A percentile compares a stretch with the other conserved stretches of the same genome.
These are phyloP conservation scores for Leucophenga varia DNA, from an alignment of 1,140 invertebrate genomes.

Conservation along the genomic window DNA sequence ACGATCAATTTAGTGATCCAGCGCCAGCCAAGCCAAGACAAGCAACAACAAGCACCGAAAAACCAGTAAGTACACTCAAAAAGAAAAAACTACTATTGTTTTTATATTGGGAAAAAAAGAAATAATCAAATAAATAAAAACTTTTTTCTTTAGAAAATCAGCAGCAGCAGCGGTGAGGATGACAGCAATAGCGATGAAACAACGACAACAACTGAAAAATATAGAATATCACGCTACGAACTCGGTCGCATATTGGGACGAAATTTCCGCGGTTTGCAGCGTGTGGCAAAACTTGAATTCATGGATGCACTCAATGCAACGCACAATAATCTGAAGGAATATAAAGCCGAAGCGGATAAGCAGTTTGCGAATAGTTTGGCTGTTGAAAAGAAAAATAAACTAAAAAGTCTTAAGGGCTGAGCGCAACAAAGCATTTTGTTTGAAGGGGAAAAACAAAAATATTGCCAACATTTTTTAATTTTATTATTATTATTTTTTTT, in stretches of 20 bases:
- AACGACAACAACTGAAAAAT: conserved; percentile 40
- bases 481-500: too few species aligned
- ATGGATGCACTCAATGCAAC: conserved; percentile 45
- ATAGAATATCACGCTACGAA: conserved; percentile 50
- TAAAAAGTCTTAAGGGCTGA: conserved; percentile 37
- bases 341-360: conserved; percentile 40
- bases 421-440: too few species aligned
- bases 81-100: not conserved
- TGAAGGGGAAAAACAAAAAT: too few species aligned
- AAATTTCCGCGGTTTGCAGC: conserved; percentile 48
- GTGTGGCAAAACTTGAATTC: conserved; percentile 41
- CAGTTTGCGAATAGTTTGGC: conserved; percentile 50
- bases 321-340: conserved; percentile 40
- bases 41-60: conserved; percentile 32
- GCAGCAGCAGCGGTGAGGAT: conserved; percentile 19
- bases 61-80: conserved; percentile 25
- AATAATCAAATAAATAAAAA: conserved; percentile 5
- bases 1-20: conserved; percentile 49
- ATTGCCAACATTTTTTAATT: too few species aligned
- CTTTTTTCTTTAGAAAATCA: conserved; percentile 4
- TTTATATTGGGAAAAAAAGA: not conserved
- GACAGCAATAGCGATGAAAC: conserved; percentile 18
- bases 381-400: conserved; percentile 43
- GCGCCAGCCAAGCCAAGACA: conserved; percentile 33
- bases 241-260: conserved; percentile 47